Percentiles rank a stretch among this genome's conserved stretches.
These are phyloP conservation scores for Ispidina picta DNA, from an alignment of 2,797 vertebrate genomes.

Conservation along the genomic window DNA sequence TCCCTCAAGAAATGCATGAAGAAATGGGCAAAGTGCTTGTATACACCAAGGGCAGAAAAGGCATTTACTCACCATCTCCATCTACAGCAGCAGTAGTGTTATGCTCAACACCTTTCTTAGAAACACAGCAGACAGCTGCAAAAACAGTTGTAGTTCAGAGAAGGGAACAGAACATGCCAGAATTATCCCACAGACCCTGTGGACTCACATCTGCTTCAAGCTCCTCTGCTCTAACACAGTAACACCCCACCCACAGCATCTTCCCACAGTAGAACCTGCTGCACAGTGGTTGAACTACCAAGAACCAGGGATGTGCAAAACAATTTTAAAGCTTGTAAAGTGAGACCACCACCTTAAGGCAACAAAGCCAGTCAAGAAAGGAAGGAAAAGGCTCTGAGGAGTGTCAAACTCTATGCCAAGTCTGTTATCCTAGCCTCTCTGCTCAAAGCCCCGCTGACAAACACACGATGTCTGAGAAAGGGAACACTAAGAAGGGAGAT, in stretches of 20 bases:
- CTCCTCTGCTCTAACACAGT: not conserved
- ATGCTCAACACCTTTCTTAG: conserved; percentile 87
- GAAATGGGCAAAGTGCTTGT: not conserved
- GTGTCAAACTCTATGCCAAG: not conserved
- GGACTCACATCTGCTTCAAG: not conserved
- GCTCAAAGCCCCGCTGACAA: not conserved
- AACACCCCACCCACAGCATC: not conserved
- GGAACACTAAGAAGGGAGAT: not conserved
- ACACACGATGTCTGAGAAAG: not conserved
- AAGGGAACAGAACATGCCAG: not conserved
- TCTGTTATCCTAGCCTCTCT: not conserved
- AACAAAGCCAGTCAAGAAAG: not conserved
- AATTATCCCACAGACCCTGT: not conserved
- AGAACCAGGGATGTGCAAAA: not conserved
- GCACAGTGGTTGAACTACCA: not conserved
- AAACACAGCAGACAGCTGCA: conserved; percentile 88
- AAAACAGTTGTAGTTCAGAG: conserved; percentile 49
- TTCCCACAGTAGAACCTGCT: not conserved
- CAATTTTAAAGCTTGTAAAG: not conserved
- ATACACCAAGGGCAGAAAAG: not conserved
- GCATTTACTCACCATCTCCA: conserved; percentile 75
- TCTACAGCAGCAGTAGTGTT: conserved; percentile 67
- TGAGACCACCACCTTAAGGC: not conserved
- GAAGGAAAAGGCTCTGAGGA: rapidly evolving
- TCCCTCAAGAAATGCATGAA: not conserved